Conservation (phyloP, 2,113 vertebrate species). For the Sceloporus undulatus region DNA sequence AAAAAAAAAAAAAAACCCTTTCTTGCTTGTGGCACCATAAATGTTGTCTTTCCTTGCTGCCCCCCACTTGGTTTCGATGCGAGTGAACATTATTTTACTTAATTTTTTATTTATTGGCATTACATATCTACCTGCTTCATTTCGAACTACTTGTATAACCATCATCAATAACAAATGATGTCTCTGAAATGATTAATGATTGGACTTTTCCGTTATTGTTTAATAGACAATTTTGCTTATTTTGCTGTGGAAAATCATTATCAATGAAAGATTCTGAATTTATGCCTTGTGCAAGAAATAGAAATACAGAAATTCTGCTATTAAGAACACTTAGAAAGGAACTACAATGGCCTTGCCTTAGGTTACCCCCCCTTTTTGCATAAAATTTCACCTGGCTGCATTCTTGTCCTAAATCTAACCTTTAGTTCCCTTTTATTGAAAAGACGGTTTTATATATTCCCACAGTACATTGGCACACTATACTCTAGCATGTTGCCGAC, state of each 20-base stretch:
- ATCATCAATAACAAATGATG: background rate
- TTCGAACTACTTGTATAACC: background rate
- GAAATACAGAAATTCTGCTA: background rate
- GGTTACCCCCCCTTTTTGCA: constrained; percentile 5
- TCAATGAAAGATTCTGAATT: background rate
- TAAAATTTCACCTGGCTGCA: constrained; percentile 26
- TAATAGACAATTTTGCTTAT: too few relatives aligned
- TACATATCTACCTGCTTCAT: background rate
- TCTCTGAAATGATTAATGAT: background rate
- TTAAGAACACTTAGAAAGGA: background rate
- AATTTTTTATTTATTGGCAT: background rate
- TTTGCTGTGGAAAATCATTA: background rate
- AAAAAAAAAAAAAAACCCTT: background rate
- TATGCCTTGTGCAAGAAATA: background rate
- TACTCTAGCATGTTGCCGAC: constrained; percentile 29
- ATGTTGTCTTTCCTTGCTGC: too few relatives aligned
- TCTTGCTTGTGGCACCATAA: background rate
- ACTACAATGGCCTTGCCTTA: background rate
- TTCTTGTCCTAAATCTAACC: constrained; percentile 34
- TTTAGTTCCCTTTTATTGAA: constrained; percentile 57
- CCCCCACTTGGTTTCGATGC: too few relatives aligned
- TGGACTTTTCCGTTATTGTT: background rate
- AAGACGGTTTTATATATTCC: constrained; percentile 46
- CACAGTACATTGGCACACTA: constrained; percentile 27
- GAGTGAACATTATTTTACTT: background rate